Conservation (phyloP, 2,888 invertebrate genomes). For the Meganola albula region DNA sequence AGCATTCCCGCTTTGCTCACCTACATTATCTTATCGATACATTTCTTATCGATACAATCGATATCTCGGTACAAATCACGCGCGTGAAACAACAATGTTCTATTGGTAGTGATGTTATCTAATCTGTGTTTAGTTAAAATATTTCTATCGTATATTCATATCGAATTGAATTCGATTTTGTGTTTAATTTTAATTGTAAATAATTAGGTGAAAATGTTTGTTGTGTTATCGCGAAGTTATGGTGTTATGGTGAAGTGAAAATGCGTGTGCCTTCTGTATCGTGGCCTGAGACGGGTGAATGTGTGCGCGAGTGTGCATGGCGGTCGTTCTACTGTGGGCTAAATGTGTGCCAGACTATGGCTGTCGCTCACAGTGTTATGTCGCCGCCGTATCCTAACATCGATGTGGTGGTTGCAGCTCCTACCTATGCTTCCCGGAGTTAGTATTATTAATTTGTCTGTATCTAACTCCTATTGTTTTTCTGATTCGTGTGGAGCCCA, state of each 20-base stretch:
- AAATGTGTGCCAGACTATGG: constrained; percentile 46
- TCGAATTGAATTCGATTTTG: constrained; percentile 27
- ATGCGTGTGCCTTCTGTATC: constrained; percentile 45
- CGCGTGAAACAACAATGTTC: constrained; percentile 46
- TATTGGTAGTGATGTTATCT: constrained; percentile 41
- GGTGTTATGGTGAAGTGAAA: constrained; percentile 21
- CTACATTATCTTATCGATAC: constrained; percentile 53
- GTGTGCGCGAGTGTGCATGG: constrained; percentile 53
- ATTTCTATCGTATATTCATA: constrained; percentile 18
- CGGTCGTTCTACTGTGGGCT: constrained; percentile 52
- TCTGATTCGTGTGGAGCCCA: too few species aligned
- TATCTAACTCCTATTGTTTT: too few species aligned
- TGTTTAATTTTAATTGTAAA: constrained; percentile 23
- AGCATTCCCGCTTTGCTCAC: constrained; percentile 38
- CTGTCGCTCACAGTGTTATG: constrained; percentile 45
- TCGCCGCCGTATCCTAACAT: constrained; percentile 54
- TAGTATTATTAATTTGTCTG: too few species aligned
- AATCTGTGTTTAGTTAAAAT: constrained; percentile 26
- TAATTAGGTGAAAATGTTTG: constrained; percentile 26
- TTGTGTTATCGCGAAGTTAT: constrained; percentile 11
- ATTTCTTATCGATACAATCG: constrained; percentile 39
- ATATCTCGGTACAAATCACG: constrained; percentile 57
- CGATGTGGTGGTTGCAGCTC: constrained; percentile 59
- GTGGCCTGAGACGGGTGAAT: constrained; percentile 49
- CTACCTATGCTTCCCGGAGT: constrained; percentile 49